Evolutionary conservation across 2,888 invertebrate genomes (phyloP).

Genomic region (Muschampia plurimacula): DNA sequence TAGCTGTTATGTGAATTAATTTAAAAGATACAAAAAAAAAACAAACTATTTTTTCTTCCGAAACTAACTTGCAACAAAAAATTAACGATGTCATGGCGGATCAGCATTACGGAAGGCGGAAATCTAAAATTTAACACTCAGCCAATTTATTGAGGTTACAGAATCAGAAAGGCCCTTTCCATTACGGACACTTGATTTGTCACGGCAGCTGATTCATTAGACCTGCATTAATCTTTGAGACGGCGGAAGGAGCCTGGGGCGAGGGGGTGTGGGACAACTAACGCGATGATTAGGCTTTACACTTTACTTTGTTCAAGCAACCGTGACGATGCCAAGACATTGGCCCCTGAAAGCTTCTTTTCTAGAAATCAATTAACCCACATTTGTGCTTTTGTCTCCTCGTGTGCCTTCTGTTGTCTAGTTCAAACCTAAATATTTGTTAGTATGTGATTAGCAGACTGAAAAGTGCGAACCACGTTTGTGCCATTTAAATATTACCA

Average conservation of each 20-base stretch:
- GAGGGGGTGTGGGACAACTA: conserved; percentile 55
- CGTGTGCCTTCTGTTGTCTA: background rate
- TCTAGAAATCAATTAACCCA: conserved; percentile 78
- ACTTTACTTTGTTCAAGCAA: conserved; percentile 71
- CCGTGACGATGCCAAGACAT: conserved; percentile 65
- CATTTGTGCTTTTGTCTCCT: conserved; percentile 71
- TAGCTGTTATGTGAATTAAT: background rate
- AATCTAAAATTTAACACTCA: conserved; percentile 53
- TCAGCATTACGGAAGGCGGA: conserved; percentile 10
- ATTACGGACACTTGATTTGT: conserved; percentile 77
- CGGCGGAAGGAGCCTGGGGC: conserved; percentile 49
- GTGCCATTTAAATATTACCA: no score
- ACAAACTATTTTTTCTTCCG: background rate
- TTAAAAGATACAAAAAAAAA: background rate
- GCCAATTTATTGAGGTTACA: conserved; percentile 69
- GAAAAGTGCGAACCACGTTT: no score
- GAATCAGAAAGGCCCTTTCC: conserved; percentile 73
- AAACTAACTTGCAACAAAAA: conserved; percentile 6
- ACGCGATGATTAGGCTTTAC: conserved; percentile 67
- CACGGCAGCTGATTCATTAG: conserved; percentile 81
- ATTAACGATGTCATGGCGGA: background rate
- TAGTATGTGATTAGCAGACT: no score
- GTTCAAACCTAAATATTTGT: background rate
- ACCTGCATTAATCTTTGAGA: conserved; percentile 72
- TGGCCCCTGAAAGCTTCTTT: conserved; percentile 60